Base-by-base conservation (phyloP, 2,888 invertebrate species). In the Saturnia pavonia region DNA sequence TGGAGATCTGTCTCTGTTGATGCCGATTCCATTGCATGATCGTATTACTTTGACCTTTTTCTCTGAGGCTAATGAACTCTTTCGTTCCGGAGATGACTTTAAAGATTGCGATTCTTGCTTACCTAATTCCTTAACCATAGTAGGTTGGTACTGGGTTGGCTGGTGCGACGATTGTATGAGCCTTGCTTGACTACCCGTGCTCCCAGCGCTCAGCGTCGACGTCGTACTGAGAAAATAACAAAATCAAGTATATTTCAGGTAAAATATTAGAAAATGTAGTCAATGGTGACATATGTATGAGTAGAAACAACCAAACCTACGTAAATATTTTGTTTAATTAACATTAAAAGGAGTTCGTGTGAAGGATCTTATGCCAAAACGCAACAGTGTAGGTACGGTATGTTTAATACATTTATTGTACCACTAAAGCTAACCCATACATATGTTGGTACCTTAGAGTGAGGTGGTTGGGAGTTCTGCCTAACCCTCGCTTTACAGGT, bases 121-220 rank as follows among this genome's bases (percentile, higher is more conserved):
- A 98, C 98, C 97, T 96, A 98, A 94, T 94, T 98, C 98, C 94
- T 97, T 97, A 86, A 97, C 96, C 89, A 96, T 96, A 80, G 97
- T 96, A 72, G 98, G 98, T 83, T 98, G 98, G 92, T 98, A 98
- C 89, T 97, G 97, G 83, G 97, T 96, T 73, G 98, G 98, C 85
- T 98, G 98, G 92, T 98, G 97, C 79, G 98, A 98, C 78, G 98
- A 97, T 94, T 98, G 98, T 88, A 98, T 98, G 85, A 98, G 96
- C 84, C 98, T 96, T 73, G 98, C 98, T 92, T 98, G 98, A 89
- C 97, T 98, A 85, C 98, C 97, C 70, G 98, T 98, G 92, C 98
- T 98, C 86, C 98, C 98, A 74, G 98, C 98, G 81, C 98, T 98
- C 87, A 98, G 95, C 75, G 98, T 98, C 83, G 98, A 98, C 80